Evolutionary conservation across 2,797 vertebrate genomes (phyloP).

Genomic region (Melanogrammus aeglefinus): DNA sequence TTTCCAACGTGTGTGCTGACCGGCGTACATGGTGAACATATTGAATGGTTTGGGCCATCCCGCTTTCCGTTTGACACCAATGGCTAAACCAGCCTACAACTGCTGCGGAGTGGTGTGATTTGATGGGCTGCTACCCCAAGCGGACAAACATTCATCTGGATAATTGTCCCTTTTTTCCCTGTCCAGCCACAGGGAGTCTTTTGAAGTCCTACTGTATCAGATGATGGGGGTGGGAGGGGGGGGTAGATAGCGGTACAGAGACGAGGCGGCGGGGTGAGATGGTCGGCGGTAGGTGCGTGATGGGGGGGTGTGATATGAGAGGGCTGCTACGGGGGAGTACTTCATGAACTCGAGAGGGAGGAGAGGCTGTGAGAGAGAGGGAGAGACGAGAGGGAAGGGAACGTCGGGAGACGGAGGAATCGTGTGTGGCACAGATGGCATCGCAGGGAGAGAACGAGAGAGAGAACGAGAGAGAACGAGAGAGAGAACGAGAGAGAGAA

Average conservation of each 20-base stretch:
- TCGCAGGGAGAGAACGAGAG: background rate
- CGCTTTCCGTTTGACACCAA: no score
- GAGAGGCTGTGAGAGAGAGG: constrained; percentile 9
- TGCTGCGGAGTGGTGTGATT: no score
- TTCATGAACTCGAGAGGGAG: constrained; percentile 23
- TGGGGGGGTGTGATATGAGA: constrained; percentile 39
- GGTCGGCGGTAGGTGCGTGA: constrained; percentile 30
- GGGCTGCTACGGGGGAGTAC: constrained; percentile 24
- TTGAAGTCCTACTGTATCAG: constrained; percentile 35
- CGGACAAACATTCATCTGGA: constrained; percentile 3
- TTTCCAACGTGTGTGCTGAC: constrained; percentile 20
- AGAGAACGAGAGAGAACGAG: constrained; percentile 8
- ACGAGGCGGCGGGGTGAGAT: constrained; percentile 21
- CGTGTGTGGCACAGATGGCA: constrained; percentile 22
- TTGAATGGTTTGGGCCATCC: constrained; percentile 15
- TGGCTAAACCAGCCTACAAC: no score
- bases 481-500: no score
- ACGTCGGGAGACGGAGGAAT: constrained; percentile 16
- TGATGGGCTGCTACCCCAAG: background rate
- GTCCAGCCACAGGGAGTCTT: constrained; percentile 29
- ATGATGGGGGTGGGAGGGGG: constrained; percentile 16
- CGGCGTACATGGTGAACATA: constrained; percentile 26
- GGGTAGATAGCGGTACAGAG: constrained; percentile 32
- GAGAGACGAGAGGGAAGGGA: constrained; percentile 8
- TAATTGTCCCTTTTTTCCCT: constrained; percentile 40